Percentiles rank a stretch among this genome's conserved stretches.
These are phyloP conservation scores for Tragelaphus strepsiceros DNA, from an alignment of 2,113 vertebrate genomes.

Conservation along the genomic window DNA sequence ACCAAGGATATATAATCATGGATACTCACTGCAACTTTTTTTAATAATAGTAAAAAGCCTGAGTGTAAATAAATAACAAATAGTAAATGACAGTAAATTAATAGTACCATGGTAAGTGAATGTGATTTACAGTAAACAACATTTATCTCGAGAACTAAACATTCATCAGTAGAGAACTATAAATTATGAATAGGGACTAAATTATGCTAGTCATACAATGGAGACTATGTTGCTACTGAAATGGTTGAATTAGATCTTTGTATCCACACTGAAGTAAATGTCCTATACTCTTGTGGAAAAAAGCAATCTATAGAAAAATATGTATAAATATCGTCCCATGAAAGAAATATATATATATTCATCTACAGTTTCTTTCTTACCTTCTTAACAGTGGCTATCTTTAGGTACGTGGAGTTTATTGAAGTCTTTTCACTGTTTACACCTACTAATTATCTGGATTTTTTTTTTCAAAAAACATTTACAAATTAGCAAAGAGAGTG, in stretches of 20 bases:
- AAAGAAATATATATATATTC: background rate
- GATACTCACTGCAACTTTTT: background rate
- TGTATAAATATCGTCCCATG: background rate
- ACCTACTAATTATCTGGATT: background rate
- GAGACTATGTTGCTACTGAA: background rate
- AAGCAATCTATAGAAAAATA: background rate
- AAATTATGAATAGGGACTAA: constrained; percentile 5
- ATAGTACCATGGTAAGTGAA: background rate
- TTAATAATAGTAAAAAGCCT: background rate
- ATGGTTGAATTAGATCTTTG: background rate
- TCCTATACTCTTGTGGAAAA: background rate
- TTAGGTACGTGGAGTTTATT: background rate
- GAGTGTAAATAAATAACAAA: background rate
- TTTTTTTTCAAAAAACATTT: background rate
- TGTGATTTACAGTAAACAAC: background rate
- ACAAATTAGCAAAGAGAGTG: constrained; percentile 17
- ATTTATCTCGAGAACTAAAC: background rate
- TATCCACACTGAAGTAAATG: background rate
- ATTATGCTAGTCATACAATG: background rate
- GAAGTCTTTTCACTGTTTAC: background rate
- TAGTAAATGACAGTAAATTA: background rate
- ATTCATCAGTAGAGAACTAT: background rate
- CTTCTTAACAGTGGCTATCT: background rate
- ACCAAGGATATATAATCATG: background rate
- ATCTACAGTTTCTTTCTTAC: background rate